Evolutionary conservation across 2,797 vertebrate genomes (phyloP).

Genomic region (Cottoperca gobio): DNA sequence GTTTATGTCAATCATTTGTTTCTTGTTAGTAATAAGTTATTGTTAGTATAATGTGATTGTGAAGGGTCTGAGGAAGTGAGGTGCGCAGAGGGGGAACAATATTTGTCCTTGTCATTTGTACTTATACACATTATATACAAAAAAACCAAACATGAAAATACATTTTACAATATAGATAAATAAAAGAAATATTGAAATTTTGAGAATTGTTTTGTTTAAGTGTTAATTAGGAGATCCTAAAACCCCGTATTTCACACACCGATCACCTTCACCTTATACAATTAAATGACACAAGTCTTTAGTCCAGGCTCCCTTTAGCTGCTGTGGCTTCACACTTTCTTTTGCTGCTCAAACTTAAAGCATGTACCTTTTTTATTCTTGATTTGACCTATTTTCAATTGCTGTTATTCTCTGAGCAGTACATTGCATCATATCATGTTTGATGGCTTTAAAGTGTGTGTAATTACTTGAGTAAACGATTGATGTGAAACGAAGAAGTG

Average conservation of each 20-base stretch:
- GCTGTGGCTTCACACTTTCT: neutral
- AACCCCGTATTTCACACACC: neutral
- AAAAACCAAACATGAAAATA: too few relatives aligned
- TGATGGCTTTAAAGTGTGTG: slow-evolving; percentile 10
- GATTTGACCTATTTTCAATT: neutral
- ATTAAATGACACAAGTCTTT: neutral
- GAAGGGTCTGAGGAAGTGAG: too few relatives aligned
- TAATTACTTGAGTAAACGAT: slow-evolving; percentile 24
- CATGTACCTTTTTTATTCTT: neutral
- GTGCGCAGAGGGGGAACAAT: too few relatives aligned
- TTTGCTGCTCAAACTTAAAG: neutral
- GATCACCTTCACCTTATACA: neutral
- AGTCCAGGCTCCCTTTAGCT: neutral
- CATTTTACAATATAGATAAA: too few relatives aligned
- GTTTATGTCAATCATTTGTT: too few relatives aligned
- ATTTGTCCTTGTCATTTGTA: too few relatives aligned
- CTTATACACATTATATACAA: too few relatives aligned
- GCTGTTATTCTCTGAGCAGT: neutral
- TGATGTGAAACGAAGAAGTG: slow-evolving; percentile 22
- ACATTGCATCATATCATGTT: neutral
- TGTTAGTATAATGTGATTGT: too few relatives aligned
- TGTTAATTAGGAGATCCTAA: neutral
- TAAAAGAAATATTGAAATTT: too few relatives aligned
- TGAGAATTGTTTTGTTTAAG: too few relatives aligned
- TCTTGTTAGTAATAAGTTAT: too few relatives aligned